Evolutionary conservation across 2,113 vertebrate species (phyloP).

Genomic region (Ranitomeya variabilis): DNA sequence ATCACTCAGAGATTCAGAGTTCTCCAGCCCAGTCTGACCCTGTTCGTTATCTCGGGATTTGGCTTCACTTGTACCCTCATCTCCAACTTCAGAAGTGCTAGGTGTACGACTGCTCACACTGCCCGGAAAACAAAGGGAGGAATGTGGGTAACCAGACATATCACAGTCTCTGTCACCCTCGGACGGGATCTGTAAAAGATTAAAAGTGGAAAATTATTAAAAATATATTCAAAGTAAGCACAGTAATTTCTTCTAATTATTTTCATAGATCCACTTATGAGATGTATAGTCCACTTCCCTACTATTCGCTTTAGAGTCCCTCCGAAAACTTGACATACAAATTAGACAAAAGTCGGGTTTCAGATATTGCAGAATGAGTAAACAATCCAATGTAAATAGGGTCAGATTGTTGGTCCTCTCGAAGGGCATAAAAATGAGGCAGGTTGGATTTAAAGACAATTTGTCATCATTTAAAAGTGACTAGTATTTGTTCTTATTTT

Average conservation of each 20-base stretch:
- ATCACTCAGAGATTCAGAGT: constrained; percentile 91
- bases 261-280: background rate
- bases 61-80: constrained; percentile 80
- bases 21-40: constrained; percentile 84
- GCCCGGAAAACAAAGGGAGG: constrained; percentile 68
- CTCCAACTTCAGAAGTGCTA: constrained; percentile 84
- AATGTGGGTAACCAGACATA: constrained; percentile 69
- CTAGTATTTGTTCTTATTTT: too few relatives aligned
- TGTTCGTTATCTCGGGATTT: constrained; percentile 78
- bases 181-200: constrained; percentile 38
- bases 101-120: constrained; percentile 78
- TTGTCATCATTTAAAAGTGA: too few relatives aligned
- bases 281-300: background rate
- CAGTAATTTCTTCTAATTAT: background rate
- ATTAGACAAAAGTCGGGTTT: background rate
- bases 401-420: too few relatives aligned
- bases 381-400: too few relatives aligned
- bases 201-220: background rate
- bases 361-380: background rate
- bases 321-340: background rate
- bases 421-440: too few relatives aligned
- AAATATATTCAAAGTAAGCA: background rate
- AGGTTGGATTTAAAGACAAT: too few relatives aligned
- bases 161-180: constrained; percentile 52
- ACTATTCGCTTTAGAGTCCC: background rate